Evolutionary conservation across 2,797 vertebrate genomes (phyloP).

Genomic region (Passerculus sandwichensis): DNA sequence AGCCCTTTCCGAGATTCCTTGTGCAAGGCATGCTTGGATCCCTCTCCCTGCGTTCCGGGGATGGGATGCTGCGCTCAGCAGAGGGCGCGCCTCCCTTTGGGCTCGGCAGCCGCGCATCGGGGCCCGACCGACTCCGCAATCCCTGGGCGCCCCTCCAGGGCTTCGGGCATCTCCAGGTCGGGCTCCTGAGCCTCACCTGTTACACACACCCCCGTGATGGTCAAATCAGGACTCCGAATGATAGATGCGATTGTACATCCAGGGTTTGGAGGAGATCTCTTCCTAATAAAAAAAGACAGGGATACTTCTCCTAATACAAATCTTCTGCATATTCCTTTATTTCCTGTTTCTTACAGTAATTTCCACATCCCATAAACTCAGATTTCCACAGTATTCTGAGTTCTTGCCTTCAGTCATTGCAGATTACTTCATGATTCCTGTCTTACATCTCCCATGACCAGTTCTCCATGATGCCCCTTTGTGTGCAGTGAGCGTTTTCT

Average conservation of each 20-base stretch:
- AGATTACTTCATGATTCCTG: not conserved
- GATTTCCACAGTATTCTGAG: not conserved
- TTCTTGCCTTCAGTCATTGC: not conserved
- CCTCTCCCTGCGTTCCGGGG: not conserved
- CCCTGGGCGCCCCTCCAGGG: not conserved
- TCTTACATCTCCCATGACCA: not conserved
- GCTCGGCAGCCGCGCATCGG: not conserved
- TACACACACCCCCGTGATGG: accelerated
- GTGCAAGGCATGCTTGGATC: accelerated
- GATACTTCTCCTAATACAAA: not conserved
- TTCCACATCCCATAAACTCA: not conserved
- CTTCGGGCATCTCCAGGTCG: accelerated
- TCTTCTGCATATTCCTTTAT: not conserved
- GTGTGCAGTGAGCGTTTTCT: not conserved
- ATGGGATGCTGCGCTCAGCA: not conserved
- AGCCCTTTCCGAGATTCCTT: not conserved
- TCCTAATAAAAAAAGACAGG: not conserved
- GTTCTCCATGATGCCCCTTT: not conserved
- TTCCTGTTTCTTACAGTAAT: not conserved
- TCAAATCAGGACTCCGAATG: no score
- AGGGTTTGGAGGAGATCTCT: not conserved
- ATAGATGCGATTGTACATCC: not conserved
- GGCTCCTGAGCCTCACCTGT: not conserved
- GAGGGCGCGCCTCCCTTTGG: not conserved
- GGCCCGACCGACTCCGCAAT: accelerated